These are phyloP conservation scores for Daboia siamensis DNA, from an alignment of 2,113 vertebrate genomes.

Conservation along the genomic window DNA sequence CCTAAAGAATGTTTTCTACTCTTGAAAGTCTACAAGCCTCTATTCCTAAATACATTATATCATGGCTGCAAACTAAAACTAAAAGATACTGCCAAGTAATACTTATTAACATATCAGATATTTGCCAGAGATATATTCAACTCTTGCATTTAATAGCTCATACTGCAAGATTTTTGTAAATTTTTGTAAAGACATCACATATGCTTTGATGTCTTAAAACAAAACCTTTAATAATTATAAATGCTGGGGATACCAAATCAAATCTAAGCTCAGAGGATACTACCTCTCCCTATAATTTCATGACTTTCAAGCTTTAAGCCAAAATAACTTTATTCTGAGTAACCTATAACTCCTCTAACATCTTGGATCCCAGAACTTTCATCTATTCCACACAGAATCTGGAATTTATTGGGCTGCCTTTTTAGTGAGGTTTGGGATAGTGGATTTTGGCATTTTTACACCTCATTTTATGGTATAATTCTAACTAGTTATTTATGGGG, in stretches of 20 bases:
- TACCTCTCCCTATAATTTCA: not conserved
- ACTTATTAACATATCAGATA: constrained; percentile 6
- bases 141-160: not conserved
- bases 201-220: not conserved
- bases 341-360: not conserved
- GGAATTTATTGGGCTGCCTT: not conserved
- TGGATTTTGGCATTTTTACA: not conserved
- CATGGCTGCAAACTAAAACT: constrained; percentile 4
- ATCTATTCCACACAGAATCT: not conserved
- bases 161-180: not conserved
- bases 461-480: not conserved
- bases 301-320: not conserved
- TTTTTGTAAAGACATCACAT: not conserved
- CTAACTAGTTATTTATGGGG: not conserved
- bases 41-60: not conserved
- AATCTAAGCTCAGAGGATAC: not conserved
- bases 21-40: constrained; percentile 11
- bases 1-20: not conserved
- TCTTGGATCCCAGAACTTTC: not conserved
- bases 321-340: not conserved
- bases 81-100: constrained; percentile 12
- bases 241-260: not conserved
- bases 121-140: not conserved
- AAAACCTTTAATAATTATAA: constrained; percentile 1
- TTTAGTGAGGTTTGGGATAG: not conserved